Percentiles rank a stretch among this genome's conserved stretches.
phyloP scores from a whole-genome alignment of 1,140 invertebrate genomes.

The Pogonomyrmex barbatus region DNA sequence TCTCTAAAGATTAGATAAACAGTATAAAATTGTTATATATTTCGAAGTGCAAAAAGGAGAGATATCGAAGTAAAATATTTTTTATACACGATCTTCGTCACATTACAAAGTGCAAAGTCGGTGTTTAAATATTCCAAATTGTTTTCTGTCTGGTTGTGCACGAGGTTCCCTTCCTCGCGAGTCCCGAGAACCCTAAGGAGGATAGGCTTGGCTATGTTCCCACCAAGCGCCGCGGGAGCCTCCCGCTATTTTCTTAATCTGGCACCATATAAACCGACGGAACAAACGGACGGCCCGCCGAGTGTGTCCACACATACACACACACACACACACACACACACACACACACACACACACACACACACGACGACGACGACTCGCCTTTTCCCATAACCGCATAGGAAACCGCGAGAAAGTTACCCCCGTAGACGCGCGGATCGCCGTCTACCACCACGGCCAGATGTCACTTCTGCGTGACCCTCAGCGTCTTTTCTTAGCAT shows the following conservation, averaged over 20 bases:
- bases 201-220: constrained; percentile 70
- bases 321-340: constrained; percentile 15
- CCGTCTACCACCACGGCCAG: constrained; percentile 69
- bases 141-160: not conserved
- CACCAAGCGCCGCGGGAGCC: constrained; percentile 73
- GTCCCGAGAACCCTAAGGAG: constrained; percentile 21
- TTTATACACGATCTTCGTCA: not conserved
- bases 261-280: constrained; percentile 57
- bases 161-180: constrained; percentile 18
- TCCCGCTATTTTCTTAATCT: constrained; percentile 83
- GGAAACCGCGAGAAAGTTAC: constrained; percentile 38
- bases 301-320: constrained; percentile 17
- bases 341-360: not conserved
- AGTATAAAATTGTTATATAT: not conserved
- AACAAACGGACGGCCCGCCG: constrained; percentile 74
- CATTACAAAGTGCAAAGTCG: not conserved
- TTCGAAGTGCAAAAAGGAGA: not conserved
- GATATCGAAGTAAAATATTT: not conserved
- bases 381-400: constrained; percentile 13
- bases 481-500: constrained; percentile 73
- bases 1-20: not conserved
- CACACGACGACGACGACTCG: constrained; percentile 34
- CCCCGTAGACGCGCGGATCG: constrained; percentile 71
- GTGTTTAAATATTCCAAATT: constrained; percentile 1
- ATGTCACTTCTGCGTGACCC: constrained; percentile 73